Percentiles rank a stretch among this genome's conserved stretches.
Evolutionary conservation across 2,888 invertebrate genomes (phyloP).

Genomic region (Noctua fimbriata): DNA sequence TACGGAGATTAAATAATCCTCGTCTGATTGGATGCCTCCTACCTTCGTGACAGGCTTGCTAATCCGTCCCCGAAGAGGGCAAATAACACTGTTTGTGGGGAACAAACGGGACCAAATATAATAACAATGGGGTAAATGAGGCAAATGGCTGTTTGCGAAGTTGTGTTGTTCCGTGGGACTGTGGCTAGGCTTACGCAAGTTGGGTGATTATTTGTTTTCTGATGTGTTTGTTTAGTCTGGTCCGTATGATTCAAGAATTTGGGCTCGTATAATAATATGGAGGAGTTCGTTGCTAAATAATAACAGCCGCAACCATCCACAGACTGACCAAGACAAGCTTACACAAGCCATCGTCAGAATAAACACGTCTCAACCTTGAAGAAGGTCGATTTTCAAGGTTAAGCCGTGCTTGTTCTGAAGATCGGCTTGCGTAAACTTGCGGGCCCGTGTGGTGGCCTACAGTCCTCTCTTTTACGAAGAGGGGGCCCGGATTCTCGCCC

Average conservation of each 20-base stretch:
- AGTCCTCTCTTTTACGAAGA: too few species aligned
- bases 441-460: too few species aligned
- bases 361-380: too few species aligned
- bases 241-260: not conserved
- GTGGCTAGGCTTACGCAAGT: slow-evolving; percentile 23
- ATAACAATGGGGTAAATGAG: slow-evolving; percentile 46
- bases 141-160: slow-evolving; percentile 36
- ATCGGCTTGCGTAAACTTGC: too few species aligned
- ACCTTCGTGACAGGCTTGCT: slow-evolving; percentile 55
- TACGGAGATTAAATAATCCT: slow-evolving; percentile 61
- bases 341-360: too few species aligned
- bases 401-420: not conserved
- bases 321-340: too few species aligned
- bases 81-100: slow-evolving; percentile 55
- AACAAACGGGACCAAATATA: slow-evolving; percentile 59
- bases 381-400: not conserved
- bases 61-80: slow-evolving; percentile 44
- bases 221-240: not conserved
- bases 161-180: slow-evolving; percentile 25
- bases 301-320: not conserved
- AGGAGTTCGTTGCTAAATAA: not conserved
- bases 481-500: too few species aligned
- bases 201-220: slow-evolving; percentile 20
- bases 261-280: not conserved
- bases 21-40: slow-evolving; percentile 59